phyloP scores from a whole-genome alignment of 53 echinoderm and acorn worm species.

The Hippasteria phrygiana region DNA sequence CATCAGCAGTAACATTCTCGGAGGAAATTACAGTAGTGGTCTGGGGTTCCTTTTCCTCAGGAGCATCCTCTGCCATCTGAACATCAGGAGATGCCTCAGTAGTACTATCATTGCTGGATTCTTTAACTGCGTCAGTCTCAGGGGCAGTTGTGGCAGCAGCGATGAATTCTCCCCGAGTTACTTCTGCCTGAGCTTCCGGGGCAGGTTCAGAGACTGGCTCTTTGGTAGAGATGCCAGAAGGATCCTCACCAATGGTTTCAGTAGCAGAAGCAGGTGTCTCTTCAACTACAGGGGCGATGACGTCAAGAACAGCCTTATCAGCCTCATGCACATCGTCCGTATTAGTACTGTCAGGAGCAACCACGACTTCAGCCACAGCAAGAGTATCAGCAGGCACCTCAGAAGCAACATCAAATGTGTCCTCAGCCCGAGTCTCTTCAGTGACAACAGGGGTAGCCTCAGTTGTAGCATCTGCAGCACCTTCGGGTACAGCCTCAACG shows the following conservation, averaged over 20 bases:
- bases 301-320: neutral
- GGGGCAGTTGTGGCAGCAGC: neutral
- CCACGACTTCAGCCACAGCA: neutral
- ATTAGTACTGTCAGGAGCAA: neutral
- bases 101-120: neutral
- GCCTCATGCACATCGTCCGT: neutral
- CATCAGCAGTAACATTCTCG: neutral
- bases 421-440: neutral
- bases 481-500: conserved; percentile 13
- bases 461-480: neutral
- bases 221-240: too few relatives aligned
- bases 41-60: neutral
- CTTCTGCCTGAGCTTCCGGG: neutral
- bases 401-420: conserved; percentile 20
- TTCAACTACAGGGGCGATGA: neutral
- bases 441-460: neutral
- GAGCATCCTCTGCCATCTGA: neutral
- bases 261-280: neutral
- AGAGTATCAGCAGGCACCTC: conserved; percentile 26
- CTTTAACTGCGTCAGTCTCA: neutral
- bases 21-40: neutral
- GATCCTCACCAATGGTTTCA: neutral
- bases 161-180: neutral
- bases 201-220: conserved; percentile 3
- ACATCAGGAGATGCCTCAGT: neutral